Conservation (phyloP, 2,888 invertebrate species). For the Ormyrus labotus region DNA sequence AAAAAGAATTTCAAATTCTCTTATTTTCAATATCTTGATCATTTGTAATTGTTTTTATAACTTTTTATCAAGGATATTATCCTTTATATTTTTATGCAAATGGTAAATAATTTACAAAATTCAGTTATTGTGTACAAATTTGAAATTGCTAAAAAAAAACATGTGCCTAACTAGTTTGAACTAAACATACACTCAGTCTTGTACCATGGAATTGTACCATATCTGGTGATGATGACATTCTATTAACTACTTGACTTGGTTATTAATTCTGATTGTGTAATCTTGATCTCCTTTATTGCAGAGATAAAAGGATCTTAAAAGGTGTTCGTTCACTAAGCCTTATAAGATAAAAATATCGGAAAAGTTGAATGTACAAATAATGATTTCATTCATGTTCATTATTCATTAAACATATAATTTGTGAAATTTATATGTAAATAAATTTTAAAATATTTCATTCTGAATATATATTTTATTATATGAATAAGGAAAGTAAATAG, state of each 20-base stretch:
- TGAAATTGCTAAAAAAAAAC: no score
- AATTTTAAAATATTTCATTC: no score
- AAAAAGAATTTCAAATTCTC: no score
- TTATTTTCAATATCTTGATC: no score
- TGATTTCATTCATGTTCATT: neutral
- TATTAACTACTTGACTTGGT: conserved; percentile 32
- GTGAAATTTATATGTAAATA: neutral
- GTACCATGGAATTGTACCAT: conserved; percentile 18
- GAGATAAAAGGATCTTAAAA: conserved; percentile 15
- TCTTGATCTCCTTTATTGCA: conserved; percentile 38
- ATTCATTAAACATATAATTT: neutral
- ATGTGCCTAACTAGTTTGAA: no score
- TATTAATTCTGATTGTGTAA: conserved; percentile 38
- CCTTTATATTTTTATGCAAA: no score
- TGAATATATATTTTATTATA: no score
- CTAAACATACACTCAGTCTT: neutral
- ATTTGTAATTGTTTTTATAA: no score
- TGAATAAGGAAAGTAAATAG: no score
- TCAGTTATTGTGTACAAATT: no score
- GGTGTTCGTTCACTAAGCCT: neutral
- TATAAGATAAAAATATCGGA: neutral
- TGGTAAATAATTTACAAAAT: no score
- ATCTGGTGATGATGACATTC: conserved; percentile 17
- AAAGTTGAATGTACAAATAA: neutral
- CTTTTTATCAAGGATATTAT: no score